These are phyloP conservation scores for Pseudomyrmex dendroicus DNA, from an alignment of 1,140 invertebrate species.

Conservation along the genomic window DNA sequence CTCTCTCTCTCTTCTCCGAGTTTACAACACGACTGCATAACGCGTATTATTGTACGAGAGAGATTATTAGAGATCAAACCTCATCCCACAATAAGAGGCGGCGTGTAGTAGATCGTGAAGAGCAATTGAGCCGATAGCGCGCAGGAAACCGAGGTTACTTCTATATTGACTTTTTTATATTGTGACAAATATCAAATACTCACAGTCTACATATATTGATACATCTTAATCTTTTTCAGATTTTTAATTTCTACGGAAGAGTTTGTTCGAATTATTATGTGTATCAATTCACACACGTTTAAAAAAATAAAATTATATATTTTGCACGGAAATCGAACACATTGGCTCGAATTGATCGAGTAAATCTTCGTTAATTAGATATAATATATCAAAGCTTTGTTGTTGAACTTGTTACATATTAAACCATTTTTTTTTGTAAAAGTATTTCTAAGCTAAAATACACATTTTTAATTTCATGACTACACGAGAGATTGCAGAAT, in stretches of 20 bases:
- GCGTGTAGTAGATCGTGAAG: background rate
- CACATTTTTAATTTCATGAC: background rate
- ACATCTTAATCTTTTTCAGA: background rate
- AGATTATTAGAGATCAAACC: constrained; percentile 48
- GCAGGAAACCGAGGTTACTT: background rate
- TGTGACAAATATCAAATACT: background rate
- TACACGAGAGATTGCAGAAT: background rate
- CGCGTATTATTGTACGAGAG: constrained; percentile 49
- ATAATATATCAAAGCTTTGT: too few species aligned
- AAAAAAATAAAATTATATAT: too few species aligned
- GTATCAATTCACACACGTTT: too few species aligned
- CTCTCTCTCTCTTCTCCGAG: too few species aligned
- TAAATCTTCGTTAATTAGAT: too few species aligned
- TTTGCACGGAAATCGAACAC: too few species aligned
- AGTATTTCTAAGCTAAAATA: too few species aligned
- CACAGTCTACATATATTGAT: background rate
- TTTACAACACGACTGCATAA: constrained; percentile 6
- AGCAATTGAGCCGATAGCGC: background rate
- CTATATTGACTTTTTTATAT: background rate
- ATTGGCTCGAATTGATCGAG: too few species aligned
- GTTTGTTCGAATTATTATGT: background rate
- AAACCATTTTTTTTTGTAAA: too few species aligned
- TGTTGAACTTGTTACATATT: too few species aligned
- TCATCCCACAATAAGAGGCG: constrained; percentile 4
- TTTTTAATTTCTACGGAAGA: background rate